A percentile compares a stretch with the other conserved stretches of the same genome.
phyloP scores from a whole-genome alignment of 2,888 invertebrate species.

The Lithophane leautieri region DNA sequence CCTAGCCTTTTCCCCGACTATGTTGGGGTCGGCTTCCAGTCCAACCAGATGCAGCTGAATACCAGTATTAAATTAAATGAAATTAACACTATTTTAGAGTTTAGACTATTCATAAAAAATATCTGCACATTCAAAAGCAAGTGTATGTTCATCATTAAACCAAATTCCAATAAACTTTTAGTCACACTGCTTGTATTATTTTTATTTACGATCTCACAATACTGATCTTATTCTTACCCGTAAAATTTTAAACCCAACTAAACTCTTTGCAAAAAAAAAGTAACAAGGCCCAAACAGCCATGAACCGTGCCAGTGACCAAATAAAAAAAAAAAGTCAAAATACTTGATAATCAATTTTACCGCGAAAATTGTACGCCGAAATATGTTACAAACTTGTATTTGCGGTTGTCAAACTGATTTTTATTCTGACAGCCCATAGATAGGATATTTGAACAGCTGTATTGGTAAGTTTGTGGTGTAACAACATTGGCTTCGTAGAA shows the following conservation, averaged over 20 bases:
- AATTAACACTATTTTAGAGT: neutral
- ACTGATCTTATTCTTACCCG: conserved; percentile 35
- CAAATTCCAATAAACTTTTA: conserved; percentile 16
- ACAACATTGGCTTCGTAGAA: conserved; percentile 75
- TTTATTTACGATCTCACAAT: conserved; percentile 37
- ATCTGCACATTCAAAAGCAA: conserved; percentile 7
- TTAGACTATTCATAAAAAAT: neutral
- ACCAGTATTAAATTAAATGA: no score
- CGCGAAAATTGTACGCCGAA: conserved; percentile 76
- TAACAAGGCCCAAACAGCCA: conserved; percentile 64
- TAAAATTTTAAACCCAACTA: conserved; percentile 48
- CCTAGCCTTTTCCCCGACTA: no score
- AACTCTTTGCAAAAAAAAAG: conserved; percentile 52
- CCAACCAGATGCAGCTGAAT: no score
- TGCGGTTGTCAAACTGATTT: conserved; percentile 39
- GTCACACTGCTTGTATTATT: conserved; percentile 39
- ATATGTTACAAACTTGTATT: conserved; percentile 64
- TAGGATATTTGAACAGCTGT: conserved; percentile 36
- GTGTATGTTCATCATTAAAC: conserved; percentile 16
- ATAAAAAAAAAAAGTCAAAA: conserved; percentile 66
- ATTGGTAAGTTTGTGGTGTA: conserved; percentile 63
- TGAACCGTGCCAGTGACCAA: conserved; percentile 61
- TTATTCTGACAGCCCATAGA: conserved; percentile 11
- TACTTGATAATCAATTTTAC: conserved; percentile 86
- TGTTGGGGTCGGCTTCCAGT: no score